Evolutionary conservation across 2,113 vertebrate genomes (phyloP), one percentile per base, ranked within the genome.

Genomic region (Hippocampus barbouri): DNA sequence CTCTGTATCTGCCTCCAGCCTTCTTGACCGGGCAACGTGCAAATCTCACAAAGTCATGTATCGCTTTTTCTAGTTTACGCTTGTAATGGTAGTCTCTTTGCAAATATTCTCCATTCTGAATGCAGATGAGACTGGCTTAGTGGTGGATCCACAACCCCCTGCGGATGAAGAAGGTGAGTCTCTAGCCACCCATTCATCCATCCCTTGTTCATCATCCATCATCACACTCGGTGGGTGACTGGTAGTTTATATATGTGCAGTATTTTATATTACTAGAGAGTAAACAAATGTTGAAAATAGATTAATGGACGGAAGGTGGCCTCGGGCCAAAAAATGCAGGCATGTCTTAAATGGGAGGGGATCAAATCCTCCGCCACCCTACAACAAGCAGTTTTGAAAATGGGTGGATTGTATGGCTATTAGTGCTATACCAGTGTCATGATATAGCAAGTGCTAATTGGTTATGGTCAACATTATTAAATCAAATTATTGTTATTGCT

Each of bases 51-150:
- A 69, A 79, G 83, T 83, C 1, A 83, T 81, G 84, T 85, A 77
- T 90, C 67, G 86, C 93, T 83, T 94, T 83, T 93, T 93, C 88
- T 93, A 87, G 84, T 89, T 95, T 92, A 94, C 94, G 94, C 88
- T 96, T 83, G 89, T 96, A 95, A 97, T 96, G 94, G 96, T 97
- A 98, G 96, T 98, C 93, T 98, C 95, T 93, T 95, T 96, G 95
- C 95, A 96, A 98, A 97, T 96, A 93, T 96, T 95, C 94, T 97
- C 95, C 94, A 93, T 96, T 98, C 95, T 98, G 93, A 96, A 96
- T 94, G 94, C 95, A 98, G 97, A 98, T 96, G 96, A 97, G 86
- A 91, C 93, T 47, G 93, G 93, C 70, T 91, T 94, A 0, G 91
- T 91, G 20, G 79, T 95, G 90, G 96, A 98, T 79, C 91, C 94